These are phyloP conservation scores for Etheostoma cragini DNA, from an alignment of 2,113 vertebrate genomes.

Conservation along the genomic window DNA sequence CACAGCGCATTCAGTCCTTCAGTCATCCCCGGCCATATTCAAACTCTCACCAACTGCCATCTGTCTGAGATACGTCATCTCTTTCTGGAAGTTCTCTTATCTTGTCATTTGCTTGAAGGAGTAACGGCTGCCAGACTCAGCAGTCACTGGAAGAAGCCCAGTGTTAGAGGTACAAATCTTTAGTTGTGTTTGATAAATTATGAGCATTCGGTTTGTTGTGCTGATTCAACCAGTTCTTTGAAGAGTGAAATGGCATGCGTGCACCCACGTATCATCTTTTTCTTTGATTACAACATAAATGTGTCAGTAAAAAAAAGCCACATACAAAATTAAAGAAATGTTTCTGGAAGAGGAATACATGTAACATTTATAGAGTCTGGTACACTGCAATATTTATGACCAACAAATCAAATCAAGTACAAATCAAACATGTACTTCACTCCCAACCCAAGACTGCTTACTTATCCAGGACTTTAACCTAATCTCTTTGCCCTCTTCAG, in stretches of 20 bases:
- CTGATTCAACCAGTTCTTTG: neutral
- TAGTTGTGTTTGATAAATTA: neutral
- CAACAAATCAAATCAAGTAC: conserved; percentile 7
- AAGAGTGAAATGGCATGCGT: neutral
- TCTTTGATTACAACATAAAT: neutral
- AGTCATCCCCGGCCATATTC: conserved; percentile 11
- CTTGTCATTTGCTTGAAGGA: conserved; percentile 10
- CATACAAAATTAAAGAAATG: neutral
- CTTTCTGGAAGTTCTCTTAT: conserved; percentile 26
- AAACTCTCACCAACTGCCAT: conserved; percentile 5
- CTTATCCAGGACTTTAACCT: neutral
- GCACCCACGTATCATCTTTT: neutral
- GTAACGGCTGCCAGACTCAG: conserved; percentile 12
- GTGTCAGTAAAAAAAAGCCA: neutral
- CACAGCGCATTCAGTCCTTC: conserved; percentile 21
- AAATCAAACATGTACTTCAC: neutral
- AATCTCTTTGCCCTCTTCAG: neutral
- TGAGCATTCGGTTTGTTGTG: neutral
- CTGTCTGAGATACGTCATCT: neutral
- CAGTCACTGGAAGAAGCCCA: conserved; percentile 19
- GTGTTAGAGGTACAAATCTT: conserved; percentile 5
- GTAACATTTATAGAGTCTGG: neutral
- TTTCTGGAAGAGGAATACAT: neutral
- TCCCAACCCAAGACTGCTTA: neutral
- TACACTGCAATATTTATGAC: neutral